Conservation (phyloP, 1,140 invertebrate species). For the Drosophila sucinea region DNA sequence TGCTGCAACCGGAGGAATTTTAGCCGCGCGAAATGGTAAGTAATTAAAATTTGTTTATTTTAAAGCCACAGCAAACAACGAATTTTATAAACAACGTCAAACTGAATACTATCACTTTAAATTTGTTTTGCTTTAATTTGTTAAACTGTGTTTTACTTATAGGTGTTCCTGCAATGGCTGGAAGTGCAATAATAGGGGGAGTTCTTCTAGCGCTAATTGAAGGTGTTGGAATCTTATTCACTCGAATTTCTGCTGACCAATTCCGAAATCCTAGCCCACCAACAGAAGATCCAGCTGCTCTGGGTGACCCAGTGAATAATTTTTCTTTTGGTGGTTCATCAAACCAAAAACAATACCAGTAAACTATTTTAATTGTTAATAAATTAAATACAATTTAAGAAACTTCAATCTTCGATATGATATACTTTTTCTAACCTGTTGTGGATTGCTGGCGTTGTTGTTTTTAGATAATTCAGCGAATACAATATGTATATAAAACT, state of each 20-base stretch:
- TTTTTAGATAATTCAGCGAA: no score
- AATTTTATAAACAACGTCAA: no score
- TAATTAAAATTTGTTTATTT: background rate
- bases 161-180: slow-evolving; percentile 94
- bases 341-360: slow-evolving; percentile 59
- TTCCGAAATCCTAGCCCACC: slow-evolving; percentile 91
- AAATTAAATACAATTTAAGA: slow-evolving; percentile 13
- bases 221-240: slow-evolving; percentile 97
- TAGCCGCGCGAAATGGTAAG: slow-evolving; percentile 96
- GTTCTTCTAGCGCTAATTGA: slow-evolving; percentile 97
- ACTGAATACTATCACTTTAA: no score
- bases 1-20: slow-evolving; percentile 96
- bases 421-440: background rate
- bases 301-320: slow-evolving; percentile 83
- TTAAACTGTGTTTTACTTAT: slow-evolving; percentile 34
- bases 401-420: background rate
- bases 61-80: no score
- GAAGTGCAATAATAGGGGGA: slow-evolving; percentile 97
- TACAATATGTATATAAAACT: no score
- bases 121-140: background rate
- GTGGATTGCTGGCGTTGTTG: no score
- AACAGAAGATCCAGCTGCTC: slow-evolving; percentile 88
- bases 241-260: slow-evolving; percentile 93
- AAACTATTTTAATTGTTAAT: slow-evolving; percentile 21
- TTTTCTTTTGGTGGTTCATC: slow-evolving; percentile 44